Conservation (phyloP, 2,113 vertebrate genomes). For the Actenoides hombroni region DNA sequence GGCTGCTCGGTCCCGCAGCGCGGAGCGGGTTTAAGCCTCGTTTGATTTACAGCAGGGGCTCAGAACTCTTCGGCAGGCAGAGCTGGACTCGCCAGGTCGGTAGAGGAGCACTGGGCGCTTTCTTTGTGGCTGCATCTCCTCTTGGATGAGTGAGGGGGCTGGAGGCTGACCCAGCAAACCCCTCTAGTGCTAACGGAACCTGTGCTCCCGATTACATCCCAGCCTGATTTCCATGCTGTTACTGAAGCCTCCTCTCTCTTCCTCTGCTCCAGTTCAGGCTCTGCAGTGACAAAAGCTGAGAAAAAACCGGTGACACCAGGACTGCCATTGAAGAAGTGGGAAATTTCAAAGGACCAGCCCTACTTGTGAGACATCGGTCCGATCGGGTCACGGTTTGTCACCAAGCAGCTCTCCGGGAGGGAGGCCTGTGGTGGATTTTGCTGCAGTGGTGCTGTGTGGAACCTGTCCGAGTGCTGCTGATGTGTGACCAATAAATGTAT, state of each 20-base stretch:
- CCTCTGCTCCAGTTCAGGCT: slow-evolving; percentile 65
- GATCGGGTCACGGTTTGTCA: background rate
- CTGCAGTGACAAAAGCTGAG: slow-evolving; percentile 28
- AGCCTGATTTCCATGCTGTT: background rate
- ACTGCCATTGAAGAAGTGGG: slow-evolving; percentile 62
- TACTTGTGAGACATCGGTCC: slow-evolving; percentile 75
- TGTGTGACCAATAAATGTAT: slow-evolving; percentile 23
- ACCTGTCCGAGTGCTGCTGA: background rate
- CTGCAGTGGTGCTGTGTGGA: accelerated
- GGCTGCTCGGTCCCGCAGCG: accelerated
- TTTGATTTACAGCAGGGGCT: accelerated
- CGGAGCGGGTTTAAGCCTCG: accelerated
- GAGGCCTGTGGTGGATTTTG: background rate
- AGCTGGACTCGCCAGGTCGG: no score
- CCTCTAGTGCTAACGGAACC: background rate
- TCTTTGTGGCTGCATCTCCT: background rate
- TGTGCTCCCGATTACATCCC: background rate
- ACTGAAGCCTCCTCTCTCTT: background rate
- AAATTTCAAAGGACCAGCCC: slow-evolving; percentile 87
- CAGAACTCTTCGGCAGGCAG: accelerated
- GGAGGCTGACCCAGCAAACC: no score
- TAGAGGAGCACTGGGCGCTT: no score
- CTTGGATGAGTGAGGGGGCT: background rate
- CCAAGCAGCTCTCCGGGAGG: background rate
- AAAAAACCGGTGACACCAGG: slow-evolving; percentile 85